Evolutionary conservation across 2,113 vertebrate species (phyloP).

Genomic region (Lepidothrix coronata): DNA sequence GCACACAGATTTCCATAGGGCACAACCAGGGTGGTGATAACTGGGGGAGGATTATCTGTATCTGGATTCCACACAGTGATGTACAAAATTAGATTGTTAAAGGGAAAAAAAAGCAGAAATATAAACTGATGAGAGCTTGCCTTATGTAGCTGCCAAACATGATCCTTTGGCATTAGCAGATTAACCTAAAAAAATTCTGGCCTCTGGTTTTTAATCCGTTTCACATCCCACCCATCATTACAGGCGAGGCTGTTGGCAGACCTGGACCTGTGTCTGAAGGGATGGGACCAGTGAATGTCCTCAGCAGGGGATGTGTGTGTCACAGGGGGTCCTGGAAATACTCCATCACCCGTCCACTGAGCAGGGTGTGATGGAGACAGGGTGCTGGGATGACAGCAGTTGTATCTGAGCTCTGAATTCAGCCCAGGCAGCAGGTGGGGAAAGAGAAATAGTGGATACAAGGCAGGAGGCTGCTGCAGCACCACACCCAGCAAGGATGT

Average conservation of each 20-base stretch:
- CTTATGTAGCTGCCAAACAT: background rate
- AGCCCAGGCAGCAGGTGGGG: background rate
- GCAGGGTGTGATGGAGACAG: background rate
- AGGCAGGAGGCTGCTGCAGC: background rate
- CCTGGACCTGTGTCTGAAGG: background rate
- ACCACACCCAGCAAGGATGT: accelerated
- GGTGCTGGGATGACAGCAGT: background rate
- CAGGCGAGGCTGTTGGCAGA: background rate
- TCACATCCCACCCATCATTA: background rate
- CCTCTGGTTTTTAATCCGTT: background rate
- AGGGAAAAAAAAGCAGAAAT: conserved; percentile 28
- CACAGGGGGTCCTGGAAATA: background rate
- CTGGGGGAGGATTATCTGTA: background rate
- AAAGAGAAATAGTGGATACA: background rate
- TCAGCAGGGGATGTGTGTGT: background rate
- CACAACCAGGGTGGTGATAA: background rate
- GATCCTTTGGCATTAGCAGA: conserved; percentile 27
- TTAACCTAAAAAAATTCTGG: background rate
- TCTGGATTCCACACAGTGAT: background rate
- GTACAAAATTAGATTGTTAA: background rate
- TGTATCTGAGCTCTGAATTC: background rate
- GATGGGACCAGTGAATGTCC: background rate
- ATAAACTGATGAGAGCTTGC: background rate
- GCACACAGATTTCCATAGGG: background rate
- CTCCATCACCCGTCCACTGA: background rate